Evolutionary conservation across 2,113 vertebrate species (phyloP), one percentile per base, ranked within the genome.

Genomic region (Pterocles orientalis): DNA sequence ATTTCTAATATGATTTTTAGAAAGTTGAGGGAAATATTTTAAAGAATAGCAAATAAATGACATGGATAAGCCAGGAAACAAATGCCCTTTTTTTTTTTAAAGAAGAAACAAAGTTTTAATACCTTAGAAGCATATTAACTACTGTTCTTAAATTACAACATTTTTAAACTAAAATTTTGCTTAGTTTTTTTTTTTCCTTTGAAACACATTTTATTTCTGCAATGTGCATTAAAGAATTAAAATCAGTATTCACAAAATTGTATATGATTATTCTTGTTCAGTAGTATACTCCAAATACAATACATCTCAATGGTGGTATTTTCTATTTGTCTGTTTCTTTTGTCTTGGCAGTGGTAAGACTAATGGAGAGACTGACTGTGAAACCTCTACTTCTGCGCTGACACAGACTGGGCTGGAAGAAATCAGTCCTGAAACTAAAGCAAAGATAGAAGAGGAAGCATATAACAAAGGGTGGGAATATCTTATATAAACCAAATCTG

Each of bases 391-490:
- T 81, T 96, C 98, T n/a, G 95, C 96, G 91, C 95, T 98, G 69
- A 92, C 97, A 34, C 95, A 97, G 7, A 97, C 97, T 94, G 98
- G 97, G 83, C 62, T 97, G 53, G 99, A 99, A 92, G 99, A 99
- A 90, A 98, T 99, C 92, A 98, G 91, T 93, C 98, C 98, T 21
- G 99, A 99, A 97, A 96, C 98, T 76, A 99, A 99, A 97, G 98
- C 98, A 83, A 99, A 98, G 98, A 98, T 99, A 65, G 98, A 99
- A 96, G 99, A 99, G 96, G 99, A 99, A 95, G 98, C 98, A 1
- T 99, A 98, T 96, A 99, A 98, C 89, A 99, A 99, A 98, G 99
- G 99, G 99, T 99, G 95, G 98, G 98, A 92, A 76, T 96, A 66
- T 21, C 43, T 85, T 20, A 61, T 60, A 17, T 70, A 16, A 72